Conservation (phyloP, 2,113 vertebrate genomes). For the Hirundichthys speculiger region DNA sequence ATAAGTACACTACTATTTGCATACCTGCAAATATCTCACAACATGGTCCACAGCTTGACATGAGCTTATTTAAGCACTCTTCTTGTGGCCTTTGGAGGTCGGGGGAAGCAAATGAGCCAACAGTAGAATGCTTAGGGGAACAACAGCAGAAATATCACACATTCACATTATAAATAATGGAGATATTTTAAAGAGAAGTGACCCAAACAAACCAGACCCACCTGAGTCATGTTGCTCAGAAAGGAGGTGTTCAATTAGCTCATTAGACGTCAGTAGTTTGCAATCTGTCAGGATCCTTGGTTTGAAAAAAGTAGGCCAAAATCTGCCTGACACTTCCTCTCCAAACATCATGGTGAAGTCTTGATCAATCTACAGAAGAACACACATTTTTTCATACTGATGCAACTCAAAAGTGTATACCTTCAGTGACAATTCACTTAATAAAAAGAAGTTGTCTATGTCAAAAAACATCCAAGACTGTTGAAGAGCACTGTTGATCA, state of each 20-base stretch:
- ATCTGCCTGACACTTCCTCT: conserved; percentile 18
- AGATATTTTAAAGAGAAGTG: not conserved
- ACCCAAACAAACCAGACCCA: not conserved
- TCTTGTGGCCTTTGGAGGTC: conserved; percentile 20
- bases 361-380: conserved; percentile 25
- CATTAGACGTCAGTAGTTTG: conserved; percentile 4
- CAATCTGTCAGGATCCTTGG: conserved; percentile 15
- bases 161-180: too few relatives aligned
- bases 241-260: not conserved
- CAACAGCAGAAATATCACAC: too few relatives aligned
- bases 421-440: not conserved
- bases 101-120: conserved; percentile 1
- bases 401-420: not conserved
- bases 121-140: not conserved
- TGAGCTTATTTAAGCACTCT: conserved; percentile 18
- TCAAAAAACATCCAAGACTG: conserved; percentile 28
- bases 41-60: conserved; percentile 1
- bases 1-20: not conserved
- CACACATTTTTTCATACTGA: not conserved
- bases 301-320: conserved; percentile 27
- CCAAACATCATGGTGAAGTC: conserved; percentile 18
- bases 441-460: not conserved
- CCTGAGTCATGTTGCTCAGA: not conserved
- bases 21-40: conserved; percentile 5
- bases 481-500: conserved; percentile 16